phyloP scores from a whole-genome alignment of 2,888 invertebrate genomes.

The Sepiola atlantica region DNA sequence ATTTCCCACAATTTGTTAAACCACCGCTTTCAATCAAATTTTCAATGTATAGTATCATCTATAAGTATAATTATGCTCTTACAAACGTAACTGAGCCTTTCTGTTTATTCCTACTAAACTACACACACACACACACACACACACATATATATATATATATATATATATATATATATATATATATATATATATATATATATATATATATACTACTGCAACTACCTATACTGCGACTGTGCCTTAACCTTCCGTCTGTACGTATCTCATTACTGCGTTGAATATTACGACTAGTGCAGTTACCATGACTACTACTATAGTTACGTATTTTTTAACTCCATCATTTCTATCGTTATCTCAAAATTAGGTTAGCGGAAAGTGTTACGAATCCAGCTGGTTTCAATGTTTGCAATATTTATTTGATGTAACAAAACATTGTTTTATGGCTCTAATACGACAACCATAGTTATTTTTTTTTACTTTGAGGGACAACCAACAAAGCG shows the following conservation, averaged over 20 bases:
- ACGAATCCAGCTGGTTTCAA: neutral
- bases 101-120: neutral
- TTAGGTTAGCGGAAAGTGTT: neutral
- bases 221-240: neutral
- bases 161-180: neutral
- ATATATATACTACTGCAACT: too few relatives aligned
- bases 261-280: neutral
- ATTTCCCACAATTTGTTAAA: too few relatives aligned
- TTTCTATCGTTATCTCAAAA: neutral
- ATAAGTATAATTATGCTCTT: too few relatives aligned
- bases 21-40: too few relatives aligned
- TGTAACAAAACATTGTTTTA: too few relatives aligned
- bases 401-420: neutral
- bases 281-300: neutral
- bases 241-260: neutral
- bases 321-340: neutral
- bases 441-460: too few relatives aligned
- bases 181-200: neutral
- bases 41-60: too few relatives aligned
- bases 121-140: neutral
- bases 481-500: neutral
- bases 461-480: neutral
- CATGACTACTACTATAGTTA: neutral
- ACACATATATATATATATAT: neutral
- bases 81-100: too few relatives aligned